Base-by-base conservation (phyloP, 2,113 vertebrate genomes). In the Stercorarius parasiticus region DNA sequence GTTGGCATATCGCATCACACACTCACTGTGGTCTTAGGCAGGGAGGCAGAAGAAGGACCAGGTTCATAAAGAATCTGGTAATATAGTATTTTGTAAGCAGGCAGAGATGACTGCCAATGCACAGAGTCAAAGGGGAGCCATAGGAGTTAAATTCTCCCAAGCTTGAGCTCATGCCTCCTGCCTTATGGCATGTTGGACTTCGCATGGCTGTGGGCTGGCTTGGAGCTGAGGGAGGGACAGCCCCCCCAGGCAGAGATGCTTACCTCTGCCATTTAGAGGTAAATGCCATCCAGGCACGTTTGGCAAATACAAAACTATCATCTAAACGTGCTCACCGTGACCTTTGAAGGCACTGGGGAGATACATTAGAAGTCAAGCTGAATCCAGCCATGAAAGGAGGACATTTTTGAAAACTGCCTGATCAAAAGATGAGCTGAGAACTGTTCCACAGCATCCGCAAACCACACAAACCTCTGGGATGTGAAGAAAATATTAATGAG, bases 1-100 rank as follows among this genome's bases (percentile, higher is more conserved):
- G 17, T 9, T 78, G 34, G 12, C 23, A 14, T 34, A 19, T 42
- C 1, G 1, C 26, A 61, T 32, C 40, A 76, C 30, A 36, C 34
- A 5, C 38, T 70, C 0, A 0, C 21, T 71, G 8, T 11, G 22
- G 25, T 15, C 52, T 36, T 67, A 47, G 40, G 19, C n/a, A 64
- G 9, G 16, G 16, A 82, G 53, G 26, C 23, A 72, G 62, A 42
- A 30, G 9, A 59, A 69, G 32, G 34, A 34, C 11, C 15, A 38
- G 21, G 30, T 25, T 52, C 27, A 52, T 42, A 36, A 69, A 77
- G 12, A 50, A 38, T 27, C 26, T 82, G 10, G 32, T 22, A 22
- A 50, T 47, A 23, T 2, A 59, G 14, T 19, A 23, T 58, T 66
- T 38, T 76, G 21, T 26, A 62, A 84, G 34, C 9, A 23, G 3